Evolutionary conservation across 2,888 invertebrate species (phyloP).

Genomic region (Amitus sp.): DNA sequence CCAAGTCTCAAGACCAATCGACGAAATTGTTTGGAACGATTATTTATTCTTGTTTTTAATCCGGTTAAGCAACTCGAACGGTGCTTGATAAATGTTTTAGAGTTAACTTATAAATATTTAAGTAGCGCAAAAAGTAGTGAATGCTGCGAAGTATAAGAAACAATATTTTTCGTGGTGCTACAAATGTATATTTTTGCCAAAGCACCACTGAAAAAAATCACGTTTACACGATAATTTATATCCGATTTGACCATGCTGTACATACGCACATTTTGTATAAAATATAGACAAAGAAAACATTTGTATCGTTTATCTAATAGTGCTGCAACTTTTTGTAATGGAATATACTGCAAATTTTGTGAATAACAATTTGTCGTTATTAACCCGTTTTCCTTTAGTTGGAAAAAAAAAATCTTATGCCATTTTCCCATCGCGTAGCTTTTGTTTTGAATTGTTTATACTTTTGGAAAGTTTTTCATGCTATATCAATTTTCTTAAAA

Average conservation of each 20-base stretch:
- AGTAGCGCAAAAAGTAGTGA: constrained; percentile 44
- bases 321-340: background rate
- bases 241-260: constrained; percentile 41
- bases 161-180: constrained; percentile 48
- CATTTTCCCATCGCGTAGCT: no score
- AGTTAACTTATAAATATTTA: constrained; percentile 29
- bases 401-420: no score
- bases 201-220: constrained; percentile 49
- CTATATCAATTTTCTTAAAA: no score
- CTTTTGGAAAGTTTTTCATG: no score
- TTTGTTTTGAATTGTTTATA: no score
- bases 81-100: constrained; percentile 5
- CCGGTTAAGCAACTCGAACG: constrained; percentile 23
- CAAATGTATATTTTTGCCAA: constrained; percentile 48
- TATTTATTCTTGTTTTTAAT: constrained; percentile 31
- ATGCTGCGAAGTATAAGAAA: constrained; percentile 29
- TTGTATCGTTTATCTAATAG: background rate
- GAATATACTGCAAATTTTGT: background rate
- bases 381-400: constrained; percentile 1
- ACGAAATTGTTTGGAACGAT: constrained; percentile 15
- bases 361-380: background rate
- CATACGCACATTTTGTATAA: constrained; percentile 36
- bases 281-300: constrained; percentile 2
- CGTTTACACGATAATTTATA: constrained; percentile 50
- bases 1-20: constrained; percentile 22